phyloP scores from a whole-genome alignment of 2,113 vertebrate species.

The Nesoenas mayeri region DNA sequence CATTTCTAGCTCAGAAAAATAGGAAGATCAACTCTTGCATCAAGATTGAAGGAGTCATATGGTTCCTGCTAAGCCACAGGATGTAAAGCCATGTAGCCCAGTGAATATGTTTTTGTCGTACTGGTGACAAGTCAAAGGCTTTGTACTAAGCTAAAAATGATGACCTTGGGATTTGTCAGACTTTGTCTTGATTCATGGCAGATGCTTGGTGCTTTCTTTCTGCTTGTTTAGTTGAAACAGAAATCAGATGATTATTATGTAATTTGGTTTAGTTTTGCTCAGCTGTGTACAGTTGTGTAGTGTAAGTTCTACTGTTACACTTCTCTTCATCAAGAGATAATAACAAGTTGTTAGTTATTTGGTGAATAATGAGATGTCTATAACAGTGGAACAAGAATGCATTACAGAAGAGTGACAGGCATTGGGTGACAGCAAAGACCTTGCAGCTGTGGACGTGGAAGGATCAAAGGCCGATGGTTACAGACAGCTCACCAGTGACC shows the following conservation, averaged over 20 bases:
- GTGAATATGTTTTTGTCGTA: neutral
- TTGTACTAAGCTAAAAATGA: neutral
- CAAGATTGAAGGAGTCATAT: neutral
- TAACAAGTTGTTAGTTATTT: neutral
- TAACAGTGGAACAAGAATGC: neutral
- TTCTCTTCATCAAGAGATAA: neutral
- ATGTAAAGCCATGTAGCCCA: neutral
- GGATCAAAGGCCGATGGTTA: neutral
- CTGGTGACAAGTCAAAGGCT: neutral
- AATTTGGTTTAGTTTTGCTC: neutral
- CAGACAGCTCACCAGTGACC: neutral
- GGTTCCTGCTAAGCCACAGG: neutral
- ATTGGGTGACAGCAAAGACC: neutral
- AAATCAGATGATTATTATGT: neutral
- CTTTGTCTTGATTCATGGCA: neutral
- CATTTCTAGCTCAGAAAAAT: neutral
- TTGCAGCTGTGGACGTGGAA: neutral
- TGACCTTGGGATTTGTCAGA: neutral
- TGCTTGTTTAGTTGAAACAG: neutral
- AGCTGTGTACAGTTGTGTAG: neutral
- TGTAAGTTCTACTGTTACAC: neutral
- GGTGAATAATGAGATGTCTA: neutral
- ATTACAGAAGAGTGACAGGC: neutral
- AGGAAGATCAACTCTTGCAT: neutral
- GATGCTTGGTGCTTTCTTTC: neutral